These are phyloP conservation scores for Tylochromis polylepis DNA, from an alignment of 2,113 vertebrate genomes.

Conservation along the genomic window DNA sequence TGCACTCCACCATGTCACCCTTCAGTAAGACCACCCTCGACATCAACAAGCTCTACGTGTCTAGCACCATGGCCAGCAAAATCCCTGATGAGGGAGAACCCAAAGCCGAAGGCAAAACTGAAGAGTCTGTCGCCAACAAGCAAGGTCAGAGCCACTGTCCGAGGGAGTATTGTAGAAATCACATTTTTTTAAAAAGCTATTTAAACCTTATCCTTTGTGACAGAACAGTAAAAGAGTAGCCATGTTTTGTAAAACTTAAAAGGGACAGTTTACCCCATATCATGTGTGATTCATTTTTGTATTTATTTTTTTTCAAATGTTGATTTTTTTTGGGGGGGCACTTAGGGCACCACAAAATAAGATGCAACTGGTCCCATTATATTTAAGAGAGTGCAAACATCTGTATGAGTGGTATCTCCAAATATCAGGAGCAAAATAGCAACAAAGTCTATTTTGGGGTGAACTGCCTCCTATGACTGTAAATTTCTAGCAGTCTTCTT, in stretches of 20 bases:
- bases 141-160: conserved; percentile 70
- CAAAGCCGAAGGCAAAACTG: conserved; percentile 72
- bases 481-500: background rate
- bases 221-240: background rate
- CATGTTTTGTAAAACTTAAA: background rate
- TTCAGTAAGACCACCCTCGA: conserved; percentile 91
- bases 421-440: no score
- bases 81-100: conserved; percentile 79
- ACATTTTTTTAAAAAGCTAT: background rate
- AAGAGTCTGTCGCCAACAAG: conserved; percentile 75
- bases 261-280: background rate
- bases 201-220: background rate
- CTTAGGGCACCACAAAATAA: no score
- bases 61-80: conserved; percentile 81
- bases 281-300: background rate
- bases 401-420: background rate
- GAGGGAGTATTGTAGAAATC: background rate
- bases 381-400: background rate
- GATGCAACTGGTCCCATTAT: background rate
- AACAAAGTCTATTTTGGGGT: background rate
- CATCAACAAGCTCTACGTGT: conserved; percentile 92
- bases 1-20: conserved; percentile 87
- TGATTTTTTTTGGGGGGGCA: background rate
- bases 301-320: background rate
- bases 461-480: background rate